Percentiles rank a stretch among this genome's conserved stretches.
Evolutionary conservation across 2,888 invertebrate species (phyloP).

Genomic region (Oscheius sp.): DNA sequence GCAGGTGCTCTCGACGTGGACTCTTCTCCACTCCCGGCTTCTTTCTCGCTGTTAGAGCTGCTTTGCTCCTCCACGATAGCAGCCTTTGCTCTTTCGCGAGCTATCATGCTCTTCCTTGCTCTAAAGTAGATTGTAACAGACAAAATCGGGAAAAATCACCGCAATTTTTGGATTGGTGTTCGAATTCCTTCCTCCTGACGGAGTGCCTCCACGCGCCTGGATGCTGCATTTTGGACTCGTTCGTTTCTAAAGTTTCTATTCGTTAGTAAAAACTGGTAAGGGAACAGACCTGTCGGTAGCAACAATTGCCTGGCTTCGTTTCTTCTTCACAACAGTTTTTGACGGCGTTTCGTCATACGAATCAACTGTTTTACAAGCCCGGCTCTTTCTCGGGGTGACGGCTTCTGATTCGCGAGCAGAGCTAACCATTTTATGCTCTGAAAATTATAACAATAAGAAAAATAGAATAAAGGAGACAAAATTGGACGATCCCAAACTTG

Average conservation of each 20-base stretch:
- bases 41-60: not conserved
- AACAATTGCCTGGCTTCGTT: not conserved
- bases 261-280: not conserved
- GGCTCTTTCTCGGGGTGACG: too few relatives aligned
- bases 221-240: too few relatives aligned
- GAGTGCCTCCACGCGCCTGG: too few relatives aligned
- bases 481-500: too few relatives aligned
- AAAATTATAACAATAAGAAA: too few relatives aligned
- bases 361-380: too few relatives aligned
- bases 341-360: not conserved
- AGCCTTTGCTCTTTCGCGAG: not conserved
- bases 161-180: not conserved
- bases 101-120: slow-evolving; percentile 14
- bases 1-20: not conserved
- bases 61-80: not conserved
- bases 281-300: not conserved
- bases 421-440: too few relatives aligned
- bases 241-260: too few relatives aligned
- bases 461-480: too few relatives aligned
- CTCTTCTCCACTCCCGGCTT: not conserved
- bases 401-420: too few relatives aligned
- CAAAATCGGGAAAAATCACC: not conserved
- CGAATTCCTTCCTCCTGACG: not conserved
- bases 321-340: not conserved
- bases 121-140: not conserved